phyloP scores from a whole-genome alignment of 2,113 vertebrate species.

The Sakesphorus luctuosus region DNA sequence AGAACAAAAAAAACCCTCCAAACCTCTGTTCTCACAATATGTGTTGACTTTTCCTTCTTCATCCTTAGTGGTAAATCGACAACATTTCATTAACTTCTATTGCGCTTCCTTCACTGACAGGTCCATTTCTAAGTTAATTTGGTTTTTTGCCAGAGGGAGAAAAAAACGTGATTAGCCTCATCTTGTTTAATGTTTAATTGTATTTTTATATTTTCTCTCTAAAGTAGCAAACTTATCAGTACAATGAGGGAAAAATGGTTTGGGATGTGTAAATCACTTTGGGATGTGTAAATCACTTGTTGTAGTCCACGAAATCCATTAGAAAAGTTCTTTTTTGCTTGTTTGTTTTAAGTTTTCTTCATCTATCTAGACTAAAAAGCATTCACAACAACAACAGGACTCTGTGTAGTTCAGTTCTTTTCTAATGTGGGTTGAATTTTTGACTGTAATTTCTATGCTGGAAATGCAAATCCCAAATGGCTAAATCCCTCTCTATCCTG shows the following conservation, averaged over 20 bases:
- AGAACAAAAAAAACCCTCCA: background rate
- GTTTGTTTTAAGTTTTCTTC: background rate
- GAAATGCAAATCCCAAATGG: constrained; percentile 13
- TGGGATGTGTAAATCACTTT: background rate
- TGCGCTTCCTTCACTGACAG: background rate
- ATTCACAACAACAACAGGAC: background rate
- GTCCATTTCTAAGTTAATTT: background rate
- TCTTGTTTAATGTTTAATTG: background rate
- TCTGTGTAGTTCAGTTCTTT: background rate
- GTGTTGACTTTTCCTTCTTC: background rate
- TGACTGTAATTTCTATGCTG: background rate
- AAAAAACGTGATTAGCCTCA: background rate
- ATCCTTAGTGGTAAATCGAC: background rate
- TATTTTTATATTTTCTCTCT: background rate
- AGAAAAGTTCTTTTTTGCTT: background rate
- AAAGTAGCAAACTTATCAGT: background rate
- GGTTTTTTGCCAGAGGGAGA: accelerated
- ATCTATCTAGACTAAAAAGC: background rate
- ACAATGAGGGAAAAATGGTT: background rate
- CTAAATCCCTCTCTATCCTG: background rate
- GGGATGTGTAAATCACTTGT: background rate
- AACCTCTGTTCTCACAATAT: background rate
- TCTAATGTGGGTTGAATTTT: constrained; percentile 12
- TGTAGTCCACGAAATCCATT: background rate
- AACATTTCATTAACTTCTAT: background rate